Conservation (phyloP, 2,797 vertebrate genomes). For the Hyperoplus immaculatus region DNA sequence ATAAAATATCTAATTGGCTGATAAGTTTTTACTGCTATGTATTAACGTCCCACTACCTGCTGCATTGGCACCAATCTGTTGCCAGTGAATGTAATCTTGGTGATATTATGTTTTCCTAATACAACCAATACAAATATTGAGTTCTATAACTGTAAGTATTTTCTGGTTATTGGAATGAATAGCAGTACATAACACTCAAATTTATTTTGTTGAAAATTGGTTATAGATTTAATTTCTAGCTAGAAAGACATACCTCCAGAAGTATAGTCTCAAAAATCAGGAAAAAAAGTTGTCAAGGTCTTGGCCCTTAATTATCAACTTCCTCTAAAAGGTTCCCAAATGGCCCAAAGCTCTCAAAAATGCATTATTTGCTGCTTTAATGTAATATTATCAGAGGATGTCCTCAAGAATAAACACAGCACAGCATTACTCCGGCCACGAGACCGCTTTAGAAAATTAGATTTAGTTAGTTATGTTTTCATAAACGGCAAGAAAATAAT, state of each 20-base stretch:
- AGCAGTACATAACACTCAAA: neutral
- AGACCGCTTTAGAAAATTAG: neutral
- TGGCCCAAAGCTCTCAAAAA: neutral
- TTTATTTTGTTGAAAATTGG: neutral
- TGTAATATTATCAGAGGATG: rapidly evolving
- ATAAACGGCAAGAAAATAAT: neutral
- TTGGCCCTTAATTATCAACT: neutral
- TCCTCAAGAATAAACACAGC: neutral
- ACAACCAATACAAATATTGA: neutral
- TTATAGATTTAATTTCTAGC: neutral
- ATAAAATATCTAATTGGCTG: conserved; percentile 26
- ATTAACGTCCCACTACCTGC: conserved; percentile 33
- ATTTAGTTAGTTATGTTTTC: neutral
- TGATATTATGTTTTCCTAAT: neutral
- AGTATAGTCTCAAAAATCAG: neutral
- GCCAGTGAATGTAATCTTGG: neutral
- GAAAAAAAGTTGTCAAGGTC: neutral
- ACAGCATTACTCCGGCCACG: neutral
- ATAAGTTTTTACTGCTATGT: conserved; percentile 29
- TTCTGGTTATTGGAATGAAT: neutral
- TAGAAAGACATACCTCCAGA: neutral
- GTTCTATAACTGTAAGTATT: neutral
- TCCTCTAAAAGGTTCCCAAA: neutral
- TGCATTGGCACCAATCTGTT: conserved; percentile 21
- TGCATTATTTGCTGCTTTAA: neutral